Percentiles rank a stretch among this genome's conserved stretches.
Conservation (phyloP, 2,888 invertebrate genomes). For the Pardosa pseudoannulata region DNA sequence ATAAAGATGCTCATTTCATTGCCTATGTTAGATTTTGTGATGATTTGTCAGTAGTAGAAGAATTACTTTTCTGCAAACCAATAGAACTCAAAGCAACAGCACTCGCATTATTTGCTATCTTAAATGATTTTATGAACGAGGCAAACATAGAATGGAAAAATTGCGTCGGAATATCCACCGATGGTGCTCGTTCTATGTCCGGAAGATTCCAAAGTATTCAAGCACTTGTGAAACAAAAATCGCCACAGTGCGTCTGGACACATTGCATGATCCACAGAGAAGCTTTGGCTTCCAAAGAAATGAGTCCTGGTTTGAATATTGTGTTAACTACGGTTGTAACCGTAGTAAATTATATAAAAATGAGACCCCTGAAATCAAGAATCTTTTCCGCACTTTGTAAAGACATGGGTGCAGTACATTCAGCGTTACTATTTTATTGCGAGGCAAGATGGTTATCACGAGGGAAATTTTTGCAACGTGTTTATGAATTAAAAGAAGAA, state of each 20-base stretch:
- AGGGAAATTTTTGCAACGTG: not conserved
- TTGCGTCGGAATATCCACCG: no score
- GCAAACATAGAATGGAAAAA: no score
- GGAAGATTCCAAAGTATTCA: constrained; percentile 45
- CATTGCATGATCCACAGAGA: constrained; percentile 1
- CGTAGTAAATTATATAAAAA: constrained; percentile 2
- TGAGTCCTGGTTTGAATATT: not conserved
- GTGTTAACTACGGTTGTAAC: not conserved
- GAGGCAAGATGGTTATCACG: constrained; percentile 10
- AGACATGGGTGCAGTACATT: not conserved
- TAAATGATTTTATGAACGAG: no score
- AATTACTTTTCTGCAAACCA: no score
- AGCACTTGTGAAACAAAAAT: constrained; percentile 33
- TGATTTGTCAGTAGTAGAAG: no score
- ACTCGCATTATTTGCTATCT: no score
- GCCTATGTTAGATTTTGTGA: no score
- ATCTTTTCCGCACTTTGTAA: constrained; percentile 7
- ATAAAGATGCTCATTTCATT: no score
- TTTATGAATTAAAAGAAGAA: constrained; percentile 14
- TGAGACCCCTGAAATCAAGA: constrained; percentile 1
- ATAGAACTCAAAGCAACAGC: no score
- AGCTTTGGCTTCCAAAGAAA: not conserved
- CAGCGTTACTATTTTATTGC: constrained; percentile 16
- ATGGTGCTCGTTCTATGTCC: no score
- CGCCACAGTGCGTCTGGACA: not conserved